A percentile compares a stretch with the other conserved stretches of the same genome.
Evolutionary conservation across 2,888 invertebrate genomes (phyloP).

Genomic region (Pachydiplax longipennis): DNA sequence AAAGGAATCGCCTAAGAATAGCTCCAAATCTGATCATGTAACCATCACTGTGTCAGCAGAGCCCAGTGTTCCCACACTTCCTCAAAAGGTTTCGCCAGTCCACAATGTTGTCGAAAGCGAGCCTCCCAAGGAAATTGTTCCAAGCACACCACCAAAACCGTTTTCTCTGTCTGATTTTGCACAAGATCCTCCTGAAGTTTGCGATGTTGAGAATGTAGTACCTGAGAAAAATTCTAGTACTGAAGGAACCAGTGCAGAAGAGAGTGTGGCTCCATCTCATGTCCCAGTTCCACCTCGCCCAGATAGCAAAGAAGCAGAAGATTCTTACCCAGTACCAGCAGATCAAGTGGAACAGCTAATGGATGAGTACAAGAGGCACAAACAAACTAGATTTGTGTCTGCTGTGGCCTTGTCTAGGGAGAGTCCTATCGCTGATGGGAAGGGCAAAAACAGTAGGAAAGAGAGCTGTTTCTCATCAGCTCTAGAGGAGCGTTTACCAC

Average conservation of each 20-base stretch:
- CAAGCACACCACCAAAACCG: not conserved
- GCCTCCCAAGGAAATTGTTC: not conserved
- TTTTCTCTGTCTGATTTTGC: not conserved
- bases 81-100: not conserved
- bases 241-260: conserved; percentile 53
- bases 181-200: conserved; percentile 49
- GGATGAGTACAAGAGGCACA: conserved; percentile 64
- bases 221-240: conserved; percentile 57
- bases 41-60: not conserved
- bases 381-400: conserved; percentile 61
- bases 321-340: conserved; percentile 60
- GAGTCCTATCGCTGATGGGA: not conserved
- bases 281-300: not conserved
- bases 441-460: not conserved
- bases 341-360: conserved; percentile 62
- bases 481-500: conserved; percentile 63
- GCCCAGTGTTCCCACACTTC: not conserved
- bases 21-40: not conserved
- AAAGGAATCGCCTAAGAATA: conserved; percentile 53
- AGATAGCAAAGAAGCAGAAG: conserved; percentile 47
- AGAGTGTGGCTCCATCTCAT: not conserved
- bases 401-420: not conserved
- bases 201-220: conserved; percentile 56
- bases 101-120: not conserved
- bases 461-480: not conserved